A percentile compares a stretch with the other conserved stretches of the same genome.
phyloP scores from a whole-genome alignment of 2,797 vertebrate species.

The Varecia variegata region DNA sequence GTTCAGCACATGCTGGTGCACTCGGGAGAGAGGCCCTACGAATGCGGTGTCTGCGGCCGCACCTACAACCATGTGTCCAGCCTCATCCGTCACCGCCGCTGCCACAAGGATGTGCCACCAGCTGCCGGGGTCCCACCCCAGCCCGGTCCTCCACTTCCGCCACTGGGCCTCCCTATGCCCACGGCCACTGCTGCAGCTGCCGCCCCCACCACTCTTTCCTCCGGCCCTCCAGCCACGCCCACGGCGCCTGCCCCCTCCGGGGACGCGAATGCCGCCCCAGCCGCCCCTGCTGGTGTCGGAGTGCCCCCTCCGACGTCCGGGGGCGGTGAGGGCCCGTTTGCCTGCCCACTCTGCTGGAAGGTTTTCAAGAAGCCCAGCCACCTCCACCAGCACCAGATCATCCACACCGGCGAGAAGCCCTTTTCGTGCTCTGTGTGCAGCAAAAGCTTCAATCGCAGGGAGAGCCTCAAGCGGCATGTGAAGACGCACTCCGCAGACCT shows the following conservation, averaged over 20 bases:
- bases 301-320: background rate
- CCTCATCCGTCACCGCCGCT: constrained; percentile 95
- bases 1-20: constrained; percentile 96
- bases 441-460: constrained; percentile 85
- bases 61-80: constrained; percentile 97
- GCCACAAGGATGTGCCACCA: constrained; percentile 91
- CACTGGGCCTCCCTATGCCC: background rate
- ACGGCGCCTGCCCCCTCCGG: accelerated
- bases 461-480: constrained; percentile 85
- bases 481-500: constrained; percentile 81
- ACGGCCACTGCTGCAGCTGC: background rate
- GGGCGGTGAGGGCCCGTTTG: constrained; percentile 87
- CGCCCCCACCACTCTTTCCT: background rate
- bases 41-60: constrained; percentile 93
- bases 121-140: accelerated
- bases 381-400: constrained; percentile 96
- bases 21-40: constrained; percentile 93
- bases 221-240: accelerated
- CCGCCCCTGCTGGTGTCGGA: background rate
- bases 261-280: background rate
- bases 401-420: constrained; percentile 94
- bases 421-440: constrained; percentile 82
- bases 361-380: constrained; percentile 97
- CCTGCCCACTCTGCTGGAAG: constrained; percentile 95
- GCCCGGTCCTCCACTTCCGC: background rate